These are phyloP conservation scores for Mormoops blainvillei DNA, from an alignment of 2,113 vertebrate genomes.

Conservation along the genomic window DNA sequence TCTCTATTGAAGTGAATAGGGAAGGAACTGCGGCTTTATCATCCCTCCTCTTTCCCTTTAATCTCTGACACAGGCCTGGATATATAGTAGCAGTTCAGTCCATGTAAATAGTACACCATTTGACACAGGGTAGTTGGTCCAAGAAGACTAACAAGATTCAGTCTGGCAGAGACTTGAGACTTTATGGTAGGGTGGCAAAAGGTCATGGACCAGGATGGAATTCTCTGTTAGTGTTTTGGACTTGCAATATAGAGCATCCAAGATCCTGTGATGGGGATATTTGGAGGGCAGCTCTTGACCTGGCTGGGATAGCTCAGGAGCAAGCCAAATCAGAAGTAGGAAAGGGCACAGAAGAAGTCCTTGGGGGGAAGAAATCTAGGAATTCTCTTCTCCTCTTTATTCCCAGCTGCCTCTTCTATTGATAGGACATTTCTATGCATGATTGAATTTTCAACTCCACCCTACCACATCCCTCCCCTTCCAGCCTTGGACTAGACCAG, in stretches of 20 bases:
- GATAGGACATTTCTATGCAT: background rate
- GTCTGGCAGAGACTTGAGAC: background rate
- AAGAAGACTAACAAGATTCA: constrained; percentile 7
- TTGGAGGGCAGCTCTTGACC: background rate
- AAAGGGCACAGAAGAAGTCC: background rate
- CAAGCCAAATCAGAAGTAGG: background rate
- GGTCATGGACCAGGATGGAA: background rate
- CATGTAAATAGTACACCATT: background rate
- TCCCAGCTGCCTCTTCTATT: background rate
- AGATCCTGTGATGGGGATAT: background rate
- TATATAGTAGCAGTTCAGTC: background rate
- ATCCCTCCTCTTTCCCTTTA: background rate
- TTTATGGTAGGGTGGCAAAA: background rate
- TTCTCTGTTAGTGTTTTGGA: background rate
- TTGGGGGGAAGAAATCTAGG: background rate
- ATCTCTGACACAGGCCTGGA: background rate
- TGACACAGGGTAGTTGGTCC: background rate
- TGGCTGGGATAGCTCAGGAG: background rate
- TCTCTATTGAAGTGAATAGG: background rate
- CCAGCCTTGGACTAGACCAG: background rate
- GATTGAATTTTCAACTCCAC: background rate
- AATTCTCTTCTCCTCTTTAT: background rate
- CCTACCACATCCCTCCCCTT: background rate
- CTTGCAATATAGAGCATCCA: background rate
- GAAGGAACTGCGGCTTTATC: background rate